phyloP scores from a whole-genome alignment of 2,113 vertebrate species.

The Capricornis sumatraensis region DNA sequence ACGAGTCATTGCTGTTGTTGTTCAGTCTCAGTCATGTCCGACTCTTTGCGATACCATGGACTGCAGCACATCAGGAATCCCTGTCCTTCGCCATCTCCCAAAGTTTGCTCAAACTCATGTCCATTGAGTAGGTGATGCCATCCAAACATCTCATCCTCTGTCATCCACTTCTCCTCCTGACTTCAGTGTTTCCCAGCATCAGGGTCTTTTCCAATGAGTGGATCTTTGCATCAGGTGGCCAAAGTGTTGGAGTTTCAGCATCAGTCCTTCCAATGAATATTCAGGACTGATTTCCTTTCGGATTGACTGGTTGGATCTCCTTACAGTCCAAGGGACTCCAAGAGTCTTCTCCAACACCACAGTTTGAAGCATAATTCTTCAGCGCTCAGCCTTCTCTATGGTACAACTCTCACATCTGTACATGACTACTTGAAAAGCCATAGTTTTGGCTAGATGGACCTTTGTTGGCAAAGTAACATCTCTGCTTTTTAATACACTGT shows the following conservation, averaged over 20 bases:
- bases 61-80: background rate
- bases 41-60: background rate
- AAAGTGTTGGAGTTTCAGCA: background rate
- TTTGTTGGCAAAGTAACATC: background rate
- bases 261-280: background rate
- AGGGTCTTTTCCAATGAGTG: background rate
- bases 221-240: background rate
- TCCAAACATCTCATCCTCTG: background rate
- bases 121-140: background rate
- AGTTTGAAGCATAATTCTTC: background rate
- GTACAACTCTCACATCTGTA: background rate
- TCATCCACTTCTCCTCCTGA: background rate
- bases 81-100: background rate
- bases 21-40: background rate
- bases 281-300: background rate
- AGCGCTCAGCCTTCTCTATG: background rate
- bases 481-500: background rate
- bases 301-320: background rate
- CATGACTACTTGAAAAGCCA: background rate
- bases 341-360: background rate
- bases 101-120: background rate
- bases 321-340: background rate
- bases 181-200: background rate
- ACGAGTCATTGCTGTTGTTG: background rate
- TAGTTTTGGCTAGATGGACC: background rate